Evolutionary conservation across 2,113 vertebrate species (phyloP).

Genomic region (Oncorhynchus clarkii): DNA sequence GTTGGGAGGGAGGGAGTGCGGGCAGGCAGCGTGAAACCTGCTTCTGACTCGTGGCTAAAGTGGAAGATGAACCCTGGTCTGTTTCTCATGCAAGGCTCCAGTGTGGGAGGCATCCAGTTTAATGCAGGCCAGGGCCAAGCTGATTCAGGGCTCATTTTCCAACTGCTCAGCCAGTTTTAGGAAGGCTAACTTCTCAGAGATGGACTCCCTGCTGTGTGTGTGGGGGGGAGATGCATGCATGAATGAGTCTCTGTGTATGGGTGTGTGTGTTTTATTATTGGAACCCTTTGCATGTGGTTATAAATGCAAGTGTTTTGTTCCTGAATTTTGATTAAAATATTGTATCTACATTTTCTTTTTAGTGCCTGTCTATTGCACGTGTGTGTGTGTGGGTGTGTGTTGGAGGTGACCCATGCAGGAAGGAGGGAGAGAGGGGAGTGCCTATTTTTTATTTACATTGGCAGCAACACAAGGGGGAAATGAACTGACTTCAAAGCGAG

Average conservation of each 20-base stretch:
- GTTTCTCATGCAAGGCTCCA: slow-evolving; percentile 28
- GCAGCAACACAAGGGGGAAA: slow-evolving; percentile 74
- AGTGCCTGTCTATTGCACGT: not conserved
- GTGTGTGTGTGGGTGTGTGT: slow-evolving; percentile 27
- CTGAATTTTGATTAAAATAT: too few relatives aligned
- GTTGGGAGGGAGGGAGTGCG: slow-evolving; percentile 45
- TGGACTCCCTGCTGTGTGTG: not conserved
- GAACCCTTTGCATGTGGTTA: slow-evolving; percentile 40
- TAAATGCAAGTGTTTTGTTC: too few relatives aligned
- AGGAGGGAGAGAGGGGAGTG: slow-evolving; percentile 51
- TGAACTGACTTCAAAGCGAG: slow-evolving; percentile 80
- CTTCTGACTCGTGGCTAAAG: slow-evolving; percentile 58
- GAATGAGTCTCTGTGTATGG: slow-evolving; percentile 4
- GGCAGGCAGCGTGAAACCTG: slow-evolving; percentile 54
- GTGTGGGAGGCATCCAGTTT: not conserved
- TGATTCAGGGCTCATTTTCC: slow-evolving; percentile 2
- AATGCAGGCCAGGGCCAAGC: not conserved
- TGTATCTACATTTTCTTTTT: too few relatives aligned
- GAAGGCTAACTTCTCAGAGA: not conserved
- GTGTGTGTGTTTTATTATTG: slow-evolving; percentile 19
- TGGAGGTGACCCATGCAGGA: slow-evolving; percentile 70
- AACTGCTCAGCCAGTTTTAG: slow-evolving; percentile 14
- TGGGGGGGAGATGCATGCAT: not conserved
- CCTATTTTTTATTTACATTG: slow-evolving; percentile 82
- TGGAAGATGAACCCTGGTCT: slow-evolving; percentile 63